These are phyloP conservation scores for Perognathus longimembris DNA, from an alignment of 2,113 vertebrate genomes.

Conservation along the genomic window DNA sequence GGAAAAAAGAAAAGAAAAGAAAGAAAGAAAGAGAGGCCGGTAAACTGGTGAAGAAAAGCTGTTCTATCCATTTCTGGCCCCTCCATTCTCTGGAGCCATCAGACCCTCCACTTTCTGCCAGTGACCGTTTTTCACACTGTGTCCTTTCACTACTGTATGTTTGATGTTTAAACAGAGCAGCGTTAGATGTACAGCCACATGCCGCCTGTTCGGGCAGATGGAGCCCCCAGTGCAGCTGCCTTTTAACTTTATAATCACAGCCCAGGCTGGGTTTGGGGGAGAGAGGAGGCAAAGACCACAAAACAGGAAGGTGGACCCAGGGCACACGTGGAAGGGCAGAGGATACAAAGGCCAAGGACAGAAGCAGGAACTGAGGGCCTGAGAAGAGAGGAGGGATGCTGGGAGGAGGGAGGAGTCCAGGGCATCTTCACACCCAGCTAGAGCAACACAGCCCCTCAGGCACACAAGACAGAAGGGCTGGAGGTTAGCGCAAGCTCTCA, in stretches of 20 bases:
- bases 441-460: not conserved
- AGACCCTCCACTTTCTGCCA: not conserved
- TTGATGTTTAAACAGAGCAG: not conserved
- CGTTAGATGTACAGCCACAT: not conserved
- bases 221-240: not conserved
- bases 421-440: not conserved
- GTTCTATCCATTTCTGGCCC: fast-evolving
- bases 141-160: not conserved
- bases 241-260: not conserved
- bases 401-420: not conserved
- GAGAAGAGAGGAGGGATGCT: not conserved
- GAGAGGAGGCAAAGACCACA: not conserved
- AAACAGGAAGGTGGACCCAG: not conserved
- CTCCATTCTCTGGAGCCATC: not conserved
- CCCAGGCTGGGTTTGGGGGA: not conserved
- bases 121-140: not conserved
- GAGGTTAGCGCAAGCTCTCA: not conserved
- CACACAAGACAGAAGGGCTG: fast-evolving
- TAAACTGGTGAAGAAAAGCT: not conserved
- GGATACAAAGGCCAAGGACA: no score
- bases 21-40: no score
- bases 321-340: not conserved
- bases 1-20: no score
- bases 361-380: not conserved
- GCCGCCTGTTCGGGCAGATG: not conserved